Conservation (phyloP, 1,140 invertebrate genomes). For the Drosophila simulans region DNA sequence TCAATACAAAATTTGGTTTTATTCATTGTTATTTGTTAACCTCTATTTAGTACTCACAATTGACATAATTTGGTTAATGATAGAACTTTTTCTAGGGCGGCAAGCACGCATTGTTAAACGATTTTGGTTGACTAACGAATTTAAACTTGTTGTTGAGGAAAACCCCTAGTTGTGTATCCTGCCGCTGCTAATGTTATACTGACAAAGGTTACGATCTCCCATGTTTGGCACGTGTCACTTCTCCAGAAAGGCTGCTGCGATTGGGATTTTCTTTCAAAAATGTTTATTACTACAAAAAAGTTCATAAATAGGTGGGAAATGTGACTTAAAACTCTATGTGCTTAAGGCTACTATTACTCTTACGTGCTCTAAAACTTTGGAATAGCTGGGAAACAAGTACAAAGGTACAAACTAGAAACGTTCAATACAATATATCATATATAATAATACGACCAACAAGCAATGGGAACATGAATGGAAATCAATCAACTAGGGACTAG, state of each 20-base stretch:
- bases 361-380: conserved; percentile 69
- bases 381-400: conserved; percentile 73
- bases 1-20: too few species aligned
- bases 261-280: conserved; percentile 19
- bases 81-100: too few species aligned
- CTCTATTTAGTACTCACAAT: too few species aligned
- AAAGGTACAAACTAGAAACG: conserved; percentile 60
- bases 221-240: background rate
- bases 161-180: too few species aligned
- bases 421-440: conserved; percentile 44
- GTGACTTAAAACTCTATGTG: conserved; percentile 24
- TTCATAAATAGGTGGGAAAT: conserved; percentile 76
- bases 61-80: too few species aligned
- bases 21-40: too few species aligned
- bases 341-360: conserved; percentile 39
- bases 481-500: conserved; percentile 75
- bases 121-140: too few species aligned
- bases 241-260: background rate
- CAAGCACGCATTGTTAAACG: too few species aligned
- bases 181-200: background rate
- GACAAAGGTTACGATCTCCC: background rate
- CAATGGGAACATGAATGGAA: conserved; percentile 26
- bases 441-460: conserved; percentile 60
- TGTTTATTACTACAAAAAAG: conserved; percentile 63
- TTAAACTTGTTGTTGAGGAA: too few species aligned